phyloP scores from a whole-genome alignment of 2,113 vertebrate species.

The Lophura nycthemera region DNA sequence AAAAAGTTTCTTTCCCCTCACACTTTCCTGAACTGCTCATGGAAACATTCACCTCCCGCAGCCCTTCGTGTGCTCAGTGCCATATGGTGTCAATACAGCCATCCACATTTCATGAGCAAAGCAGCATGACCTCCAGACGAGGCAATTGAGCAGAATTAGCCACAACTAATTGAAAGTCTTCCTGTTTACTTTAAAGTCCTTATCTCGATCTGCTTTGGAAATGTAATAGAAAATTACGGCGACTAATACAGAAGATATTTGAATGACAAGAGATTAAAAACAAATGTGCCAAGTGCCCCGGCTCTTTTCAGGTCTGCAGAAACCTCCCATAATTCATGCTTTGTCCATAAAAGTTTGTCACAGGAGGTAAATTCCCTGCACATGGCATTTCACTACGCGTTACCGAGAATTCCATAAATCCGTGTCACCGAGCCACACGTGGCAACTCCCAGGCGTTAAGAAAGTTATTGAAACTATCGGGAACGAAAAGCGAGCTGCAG shows the following conservation, averaged over 20 bases:
- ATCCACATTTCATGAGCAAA: conserved; percentile 73
- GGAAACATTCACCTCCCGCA: conserved; percentile 42
- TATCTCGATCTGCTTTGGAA: conserved; percentile 75
- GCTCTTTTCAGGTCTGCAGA: not conserved
- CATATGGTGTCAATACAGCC: conserved; percentile 80
- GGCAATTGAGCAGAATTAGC: conserved; percentile 85
- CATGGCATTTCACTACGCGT: not conserved
- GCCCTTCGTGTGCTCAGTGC: conserved; percentile 44
- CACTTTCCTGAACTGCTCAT: conserved; percentile 22
- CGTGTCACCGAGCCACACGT: not conserved
- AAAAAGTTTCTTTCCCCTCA: conserved; percentile 4
- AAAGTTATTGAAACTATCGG: rapidly evolving
- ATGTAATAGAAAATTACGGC: conserved; percentile 71
- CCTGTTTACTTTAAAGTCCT: conserved; percentile 80
- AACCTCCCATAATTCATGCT: not conserved
- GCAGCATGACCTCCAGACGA: conserved; percentile 79
- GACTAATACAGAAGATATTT: conserved; percentile 28
- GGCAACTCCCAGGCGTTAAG: rapidly evolving
- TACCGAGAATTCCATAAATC: rapidly evolving
- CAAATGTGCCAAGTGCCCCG: not conserved
- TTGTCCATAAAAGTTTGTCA: not conserved
- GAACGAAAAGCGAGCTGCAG: rapidly evolving
- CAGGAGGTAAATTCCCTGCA: not conserved
- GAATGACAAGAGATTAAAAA: conserved; percentile 52
- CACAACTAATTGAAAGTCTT: conserved; percentile 85